phyloP scores from a whole-genome alignment of 1,140 invertebrate species.

The Camponotus pennsylvanicus region DNA sequence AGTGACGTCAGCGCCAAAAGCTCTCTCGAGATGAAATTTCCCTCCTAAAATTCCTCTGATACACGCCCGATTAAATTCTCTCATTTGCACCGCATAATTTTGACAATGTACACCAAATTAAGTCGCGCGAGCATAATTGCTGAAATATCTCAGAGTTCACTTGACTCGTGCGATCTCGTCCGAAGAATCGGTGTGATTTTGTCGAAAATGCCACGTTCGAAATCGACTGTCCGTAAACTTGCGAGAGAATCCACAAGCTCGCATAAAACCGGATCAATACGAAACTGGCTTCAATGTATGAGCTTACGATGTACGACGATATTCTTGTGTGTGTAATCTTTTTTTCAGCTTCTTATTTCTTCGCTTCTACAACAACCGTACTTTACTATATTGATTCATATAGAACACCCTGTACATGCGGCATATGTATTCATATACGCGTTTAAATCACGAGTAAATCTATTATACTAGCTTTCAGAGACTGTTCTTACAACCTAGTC shows the following conservation, averaged over 20 bases:
- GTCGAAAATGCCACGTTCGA: background rate
- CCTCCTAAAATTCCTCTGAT: slow-evolving; percentile 1
- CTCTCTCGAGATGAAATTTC: slow-evolving; percentile 23
- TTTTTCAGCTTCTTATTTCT: background rate
- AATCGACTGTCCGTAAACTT: background rate
- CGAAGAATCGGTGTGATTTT: background rate
- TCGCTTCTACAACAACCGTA: background rate
- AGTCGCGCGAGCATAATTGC: background rate
- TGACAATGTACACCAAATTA: background rate
- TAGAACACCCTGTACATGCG: slow-evolving; percentile 46
- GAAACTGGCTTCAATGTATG: background rate
- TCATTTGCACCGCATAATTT: background rate
- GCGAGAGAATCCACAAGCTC: background rate
- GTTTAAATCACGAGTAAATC: slow-evolving; percentile 21
- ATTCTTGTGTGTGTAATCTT: background rate
- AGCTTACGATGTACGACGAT: background rate
- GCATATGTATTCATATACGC: slow-evolving; percentile 24
- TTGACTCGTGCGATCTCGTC: background rate
- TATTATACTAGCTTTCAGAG: slow-evolving; percentile 16
- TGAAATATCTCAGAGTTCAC: slow-evolving; percentile 34
- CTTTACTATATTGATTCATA: slow-evolving; percentile 18
- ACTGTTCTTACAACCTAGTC: slow-evolving; percentile 4
- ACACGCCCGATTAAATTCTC: background rate
- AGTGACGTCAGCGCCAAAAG: background rate
- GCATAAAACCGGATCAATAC: background rate